Percentiles rank a stretch among this genome's conserved stretches.
Conservation (phyloP, 1,140 invertebrate genomes). For the Heliothis subflexa region DNA sequence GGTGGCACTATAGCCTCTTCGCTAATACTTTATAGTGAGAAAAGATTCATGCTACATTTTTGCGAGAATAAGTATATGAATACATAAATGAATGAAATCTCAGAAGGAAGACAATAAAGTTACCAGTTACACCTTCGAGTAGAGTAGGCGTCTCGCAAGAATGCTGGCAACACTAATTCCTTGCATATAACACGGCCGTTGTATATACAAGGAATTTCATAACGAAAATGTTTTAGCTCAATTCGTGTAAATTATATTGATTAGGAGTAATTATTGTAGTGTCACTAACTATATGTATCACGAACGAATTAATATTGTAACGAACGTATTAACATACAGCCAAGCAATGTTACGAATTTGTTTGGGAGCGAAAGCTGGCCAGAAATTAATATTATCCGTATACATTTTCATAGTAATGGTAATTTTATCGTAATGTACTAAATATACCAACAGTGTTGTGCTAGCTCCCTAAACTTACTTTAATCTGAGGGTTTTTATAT, state of each 20-base stretch:
- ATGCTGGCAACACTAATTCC: not conserved
- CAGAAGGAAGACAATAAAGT: not conserved
- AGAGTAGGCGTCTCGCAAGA: not conserved
- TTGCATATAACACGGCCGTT: no score
- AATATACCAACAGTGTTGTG: no score
- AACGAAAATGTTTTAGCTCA: constrained; percentile 14
- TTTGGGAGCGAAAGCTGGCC: no score
- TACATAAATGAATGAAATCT: not conserved
- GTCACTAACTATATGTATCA: not conserved
- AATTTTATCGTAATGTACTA: no score
- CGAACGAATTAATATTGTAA: not conserved
- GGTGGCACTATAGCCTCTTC: not conserved
- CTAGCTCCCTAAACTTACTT: no score
- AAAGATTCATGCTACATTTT: not conserved
- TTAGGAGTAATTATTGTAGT: not conserved
- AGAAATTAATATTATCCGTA: no score
- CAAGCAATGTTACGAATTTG: no score
- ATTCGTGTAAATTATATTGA: constrained; percentile 27
- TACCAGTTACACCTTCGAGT: not conserved
- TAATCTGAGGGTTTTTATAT: no score
- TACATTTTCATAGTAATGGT: no score
- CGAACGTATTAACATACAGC: not conserved
- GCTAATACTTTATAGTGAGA: not conserved
- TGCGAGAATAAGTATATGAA: not conserved
- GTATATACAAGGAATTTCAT: not conserved